phyloP scores from a whole-genome alignment of 2,113 vertebrate species.

The Nesogale talazaci region DNA sequence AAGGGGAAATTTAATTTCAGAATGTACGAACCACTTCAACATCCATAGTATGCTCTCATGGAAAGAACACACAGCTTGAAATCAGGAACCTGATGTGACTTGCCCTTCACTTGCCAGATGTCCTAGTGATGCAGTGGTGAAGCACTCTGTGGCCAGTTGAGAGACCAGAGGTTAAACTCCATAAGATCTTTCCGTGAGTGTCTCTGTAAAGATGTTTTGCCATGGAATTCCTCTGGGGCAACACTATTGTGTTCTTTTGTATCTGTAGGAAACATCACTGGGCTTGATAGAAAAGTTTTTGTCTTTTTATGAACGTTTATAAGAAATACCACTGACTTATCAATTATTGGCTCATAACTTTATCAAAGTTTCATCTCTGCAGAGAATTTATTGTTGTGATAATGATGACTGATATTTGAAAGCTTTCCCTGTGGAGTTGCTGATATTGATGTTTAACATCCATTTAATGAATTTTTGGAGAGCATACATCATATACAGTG shows the following conservation, averaged over 20 bases:
- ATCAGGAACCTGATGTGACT: not conserved
- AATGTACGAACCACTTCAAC: not conserved
- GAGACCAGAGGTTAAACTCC: not conserved
- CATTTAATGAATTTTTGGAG: not conserved
- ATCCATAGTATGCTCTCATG: rapidly evolving
- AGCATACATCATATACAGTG: not conserved
- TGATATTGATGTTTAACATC: not conserved
- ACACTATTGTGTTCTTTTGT: not conserved
- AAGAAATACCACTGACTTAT: too few species aligned
- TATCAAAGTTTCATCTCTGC: not conserved
- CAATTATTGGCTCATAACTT: not conserved
- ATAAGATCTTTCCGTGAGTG: not conserved
- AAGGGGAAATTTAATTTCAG: not conserved
- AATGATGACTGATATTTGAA: not conserved
- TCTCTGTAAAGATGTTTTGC: not conserved
- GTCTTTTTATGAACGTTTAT: not conserved
- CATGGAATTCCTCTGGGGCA: not conserved
- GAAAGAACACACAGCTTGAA: not conserved
- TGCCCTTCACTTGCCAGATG: not conserved
- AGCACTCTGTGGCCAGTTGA: not conserved
- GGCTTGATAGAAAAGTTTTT: not conserved
- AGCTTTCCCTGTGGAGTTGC: not conserved
- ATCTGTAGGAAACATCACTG: not conserved
- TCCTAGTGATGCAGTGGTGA: not conserved
- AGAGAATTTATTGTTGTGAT: not conserved